Base-by-base conservation (phyloP, 2,888 invertebrate genomes). In the Zonitis immaculata region DNA sequence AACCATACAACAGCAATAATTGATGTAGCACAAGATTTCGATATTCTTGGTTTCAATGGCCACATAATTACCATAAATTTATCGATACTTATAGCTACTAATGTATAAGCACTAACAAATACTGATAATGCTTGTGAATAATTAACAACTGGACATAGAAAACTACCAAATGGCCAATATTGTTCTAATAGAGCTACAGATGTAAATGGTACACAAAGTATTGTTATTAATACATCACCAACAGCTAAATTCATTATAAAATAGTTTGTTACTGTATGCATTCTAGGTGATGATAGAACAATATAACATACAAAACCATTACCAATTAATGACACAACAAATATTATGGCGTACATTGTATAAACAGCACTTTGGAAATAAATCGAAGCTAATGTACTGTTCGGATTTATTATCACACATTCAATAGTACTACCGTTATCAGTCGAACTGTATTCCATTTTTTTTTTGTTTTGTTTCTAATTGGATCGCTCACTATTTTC, bases 181-280 rank as follows among this genome's bases (percentile, higher is more conserved):
- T 87, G 85, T 39, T 91, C 78, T 61, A 94, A 77, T 66, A 86
- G 86, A 9, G 92, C 85, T 22, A 93, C 84, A 67, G 91, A 93
- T 1, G 92, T 89, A 69, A 94, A 94, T 2, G 95, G 95, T 58
- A 95, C 88, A 75, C 95, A 95, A 67, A 95, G 88, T 20, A 91
- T 70, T 0, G 93, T 89, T 87, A 95, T 93, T 51, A 95, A 77
- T 55, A 95, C 86, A 72, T 95, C 95, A 35, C 95, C 91, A 32
- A 93, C 80, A 0, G 95, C 93, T 60, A 95, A 78, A 74, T 91
- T 91, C 70, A 90, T 88, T 69, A 95, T 91, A 74, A 95, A 94
- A 75, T 85, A 91, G 75, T 95, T 95, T 39, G 95, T 95, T 3
- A 95, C 92, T 0, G 93, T 94, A 66, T 89, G 83, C 93, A 95